phyloP scores from a whole-genome alignment of 2,888 invertebrate species.

The Acanthococcus lagerstroemiae region DNA sequence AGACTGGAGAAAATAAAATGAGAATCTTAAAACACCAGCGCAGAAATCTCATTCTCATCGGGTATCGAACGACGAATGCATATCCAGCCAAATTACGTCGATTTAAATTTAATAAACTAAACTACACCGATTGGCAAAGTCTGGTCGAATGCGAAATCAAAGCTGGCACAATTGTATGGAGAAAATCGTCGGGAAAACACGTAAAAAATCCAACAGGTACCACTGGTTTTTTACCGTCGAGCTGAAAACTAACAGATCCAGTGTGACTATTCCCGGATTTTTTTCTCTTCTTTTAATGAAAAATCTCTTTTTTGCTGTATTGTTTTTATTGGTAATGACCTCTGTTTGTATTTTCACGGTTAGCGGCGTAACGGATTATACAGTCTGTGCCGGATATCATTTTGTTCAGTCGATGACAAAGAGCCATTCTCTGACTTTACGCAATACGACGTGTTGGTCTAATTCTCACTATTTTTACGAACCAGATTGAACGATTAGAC shows the following conservation, averaged over 20 bases:
- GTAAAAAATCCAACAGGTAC: neutral
- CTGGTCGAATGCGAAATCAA: neutral
- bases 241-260: conserved; percentile 8
- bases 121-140: neutral
- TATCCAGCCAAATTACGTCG: neutral
- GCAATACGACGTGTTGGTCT: neutral
- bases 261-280: neutral
- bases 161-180: neutral
- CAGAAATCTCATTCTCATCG: conserved; percentile 9
- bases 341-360: conserved; percentile 25
- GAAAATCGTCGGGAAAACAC: neutral
- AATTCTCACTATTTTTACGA: neutral
- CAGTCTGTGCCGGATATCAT: conserved; percentile 7
- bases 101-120: neutral
- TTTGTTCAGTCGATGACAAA: conserved; percentile 14
- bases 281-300: conserved; percentile 8
- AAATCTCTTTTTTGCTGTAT: conserved; percentile 10
- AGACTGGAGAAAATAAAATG: neutral
- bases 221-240: neutral
- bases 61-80: neutral
- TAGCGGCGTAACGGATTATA: conserved; percentile 18
- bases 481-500: neutral
- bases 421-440: neutral
- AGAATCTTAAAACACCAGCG: neutral
- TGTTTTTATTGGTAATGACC: conserved; percentile 29